Conservation (phyloP, 1,140 invertebrate genomes). For the Vanessa atalanta region DNA sequence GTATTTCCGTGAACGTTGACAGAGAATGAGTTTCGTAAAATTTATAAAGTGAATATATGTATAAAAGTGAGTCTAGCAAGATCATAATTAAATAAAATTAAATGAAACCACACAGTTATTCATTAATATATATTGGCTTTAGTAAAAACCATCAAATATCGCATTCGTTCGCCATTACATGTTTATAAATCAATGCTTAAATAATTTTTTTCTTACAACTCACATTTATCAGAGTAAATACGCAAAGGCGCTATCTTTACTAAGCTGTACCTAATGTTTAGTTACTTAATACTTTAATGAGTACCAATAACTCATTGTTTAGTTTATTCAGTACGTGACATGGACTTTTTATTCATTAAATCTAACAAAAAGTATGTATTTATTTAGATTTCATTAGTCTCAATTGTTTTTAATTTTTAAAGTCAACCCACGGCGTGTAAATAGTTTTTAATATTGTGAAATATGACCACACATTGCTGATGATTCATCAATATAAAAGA, state of each 20-base stretch:
- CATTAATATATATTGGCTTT: no score
- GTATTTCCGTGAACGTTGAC: no score
- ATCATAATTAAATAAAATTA: no score
- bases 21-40: no score
- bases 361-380: background rate
- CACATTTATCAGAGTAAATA: slow-evolving; percentile 47
- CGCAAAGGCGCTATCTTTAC: slow-evolving; percentile 44
- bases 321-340: background rate
- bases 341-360: background rate
- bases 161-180: no score
- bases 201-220: slow-evolving; percentile 40
- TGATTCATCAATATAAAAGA: slow-evolving; percentile 38
- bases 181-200: background rate
- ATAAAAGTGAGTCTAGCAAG: no score
- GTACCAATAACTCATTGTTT: no score
- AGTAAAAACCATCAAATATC: no score
- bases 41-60: no score
- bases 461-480: slow-evolving; percentile 45
- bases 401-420: background rate
- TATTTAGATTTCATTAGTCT: background rate
- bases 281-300: no score
- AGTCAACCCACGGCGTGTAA: slow-evolving; percentile 32
- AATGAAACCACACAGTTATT: no score
- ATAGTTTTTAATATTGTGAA: slow-evolving; percentile 47
- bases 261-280: slow-evolving; percentile 15